Base-by-base conservation (phyloP, 2,888 invertebrate species). In the Drymonia ruficornis region DNA sequence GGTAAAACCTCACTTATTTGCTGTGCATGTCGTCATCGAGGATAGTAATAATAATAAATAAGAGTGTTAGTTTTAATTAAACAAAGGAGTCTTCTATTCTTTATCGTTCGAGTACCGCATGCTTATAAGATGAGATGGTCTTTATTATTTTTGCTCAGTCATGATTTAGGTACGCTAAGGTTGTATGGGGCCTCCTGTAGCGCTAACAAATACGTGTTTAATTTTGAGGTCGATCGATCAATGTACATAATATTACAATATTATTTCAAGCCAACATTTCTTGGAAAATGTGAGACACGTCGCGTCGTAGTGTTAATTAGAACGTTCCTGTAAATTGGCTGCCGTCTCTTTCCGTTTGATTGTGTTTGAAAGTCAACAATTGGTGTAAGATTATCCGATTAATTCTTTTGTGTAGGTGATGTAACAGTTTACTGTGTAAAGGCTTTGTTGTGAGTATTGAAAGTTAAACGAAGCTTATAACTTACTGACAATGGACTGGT, bases 81-180 rank as follows among this genome's bases (percentile, higher is more conserved):
- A 44, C 57, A 59, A 59, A 62, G 58, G 51, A 57, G 52, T 59
- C 52, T 53, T 63, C 58, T 72, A 65, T 72, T 66, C 66, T 71
- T 63, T 49, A 65, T 50, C 53, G 54, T 46, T 54, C 52, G 18
- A 60, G 36, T 46, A 56, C 53, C 49, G 59, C 58, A 18, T 59
- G 56, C 60, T 60, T 59, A 60, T 61, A 65, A 63, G 38, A 29
- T 34, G 49, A 51, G 62, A 56, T 51, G 56, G 59, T 64, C 57
- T 61, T 67, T 60, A 65, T 68, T 60, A 70, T 69, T 74, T 72
- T 67, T 55, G 72, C 69, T 59, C 67, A 59, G 71, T 76, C 74
- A 79, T 76, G 74, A 73, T 74, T 78, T 71, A 67, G 71, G 70
- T 67, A 59, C 65, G 55, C 67, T 71, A 70, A 71, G 60, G 54